Base-by-base conservation (phyloP, 2,113 vertebrate species). In the Lagopus muta region DNA sequence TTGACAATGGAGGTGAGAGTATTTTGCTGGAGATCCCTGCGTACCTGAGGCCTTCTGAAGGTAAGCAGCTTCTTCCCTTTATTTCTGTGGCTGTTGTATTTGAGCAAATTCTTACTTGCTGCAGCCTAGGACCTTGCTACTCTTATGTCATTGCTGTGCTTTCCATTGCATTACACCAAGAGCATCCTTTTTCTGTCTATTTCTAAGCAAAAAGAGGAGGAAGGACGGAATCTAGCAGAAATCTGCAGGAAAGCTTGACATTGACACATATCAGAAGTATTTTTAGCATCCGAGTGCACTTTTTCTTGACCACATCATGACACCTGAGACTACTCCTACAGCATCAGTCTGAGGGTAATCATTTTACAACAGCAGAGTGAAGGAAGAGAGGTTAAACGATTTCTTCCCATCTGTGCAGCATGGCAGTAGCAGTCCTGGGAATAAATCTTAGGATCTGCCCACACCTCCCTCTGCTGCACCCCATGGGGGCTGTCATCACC, bases 381-480 rank as follows among this genome's bases (percentile, higher is more conserved):
- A 54, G 61, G 60, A 81, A 21, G 60, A 58, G 71, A 82, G 86
- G 75, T 86, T 73, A 73, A 82, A 50, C 38, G 66, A 50, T 86
- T 89, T 43, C 60, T 82, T 48, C 73, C 42, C 1, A 0, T 36
- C 76, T 43, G n/a, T 25, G 6, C 30, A 71, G 50, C 10, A 14
- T 0, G 20, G 47, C 84, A 42, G 50, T 50, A 79, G 43, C 40
- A 38, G 62, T 48, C 5, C 43, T 38, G 43, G 82, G 57, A 43
- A 92, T 61, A 86, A 79, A 78, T 60, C 67, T 78, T 55, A 54
- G 38, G 48, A 43, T n/a, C 36, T 67, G 30, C n/a, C 21, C 7
- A 38, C 34, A 45, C 22, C 13, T 73, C 34, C 50, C 11, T 5
- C 13, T 0, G 1, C 25, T 15, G 67, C 13, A 25, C 20, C n/a